Evolutionary conservation across 2,797 vertebrate genomes (phyloP), one percentile per base, ranked within the genome.

Genomic region (Siniperca obscura): DNA sequence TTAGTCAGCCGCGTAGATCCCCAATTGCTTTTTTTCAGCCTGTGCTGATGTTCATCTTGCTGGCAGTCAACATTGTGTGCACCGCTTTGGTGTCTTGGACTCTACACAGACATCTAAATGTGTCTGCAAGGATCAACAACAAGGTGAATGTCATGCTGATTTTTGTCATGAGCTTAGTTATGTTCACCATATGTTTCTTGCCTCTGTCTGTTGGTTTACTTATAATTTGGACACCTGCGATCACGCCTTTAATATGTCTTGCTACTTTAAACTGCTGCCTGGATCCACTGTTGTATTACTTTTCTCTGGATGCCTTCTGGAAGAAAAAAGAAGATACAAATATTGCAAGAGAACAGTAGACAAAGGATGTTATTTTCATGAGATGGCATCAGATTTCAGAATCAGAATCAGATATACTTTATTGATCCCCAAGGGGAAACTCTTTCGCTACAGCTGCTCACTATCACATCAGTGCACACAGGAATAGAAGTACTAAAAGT

Each of bases 301-400:
- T 94, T 59, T 93, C 91, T 48, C 89, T 93, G 10, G 93, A 94
- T 55, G 91, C 87, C 7, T 94, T 94, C 83, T 94, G 92, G 93
- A 93, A 83, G 75, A 89, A 4, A 56, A 88, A 88, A n/a, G 87
- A 92, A 8, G 77, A 87, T 3, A 67, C 0, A 17, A 81, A 90
- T 5, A 62, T 34, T 21, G 2, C 55, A 55, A 7, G 62, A 67
- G 27, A 48, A 9, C 12, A 3, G 12, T 22, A 72, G 53, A 59
- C 11, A 7, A 55, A 21, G 10, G 25, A 36, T 25, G 11, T 4
- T 17, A 52, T 66, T 34, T 38, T 44, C n/a, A 70, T 22, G 17
- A 46, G 46, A 36, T 38, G 38, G 5, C 36, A 36, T 68, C 55
- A 57, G 3, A 27, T 21, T 21, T 57, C 21, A 30, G 30, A 30